These are phyloP conservation scores for Holacanthus passer DNA, from an alignment of 2,113 vertebrate genomes.

Conservation along the genomic window DNA sequence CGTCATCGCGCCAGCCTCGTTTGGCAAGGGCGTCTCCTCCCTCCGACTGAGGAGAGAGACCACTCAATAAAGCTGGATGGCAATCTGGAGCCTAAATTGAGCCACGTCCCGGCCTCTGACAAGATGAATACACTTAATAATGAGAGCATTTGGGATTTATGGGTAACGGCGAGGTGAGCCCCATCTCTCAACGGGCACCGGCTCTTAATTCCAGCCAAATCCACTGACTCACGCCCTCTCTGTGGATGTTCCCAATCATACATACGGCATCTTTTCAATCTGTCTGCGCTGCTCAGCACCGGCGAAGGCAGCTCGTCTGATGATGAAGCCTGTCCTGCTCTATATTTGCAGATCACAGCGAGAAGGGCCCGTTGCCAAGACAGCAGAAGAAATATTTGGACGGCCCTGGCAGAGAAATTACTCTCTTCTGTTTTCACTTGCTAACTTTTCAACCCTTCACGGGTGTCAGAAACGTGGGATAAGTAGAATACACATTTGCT, in stretches of 20 bases:
- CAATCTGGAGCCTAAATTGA: slow-evolving; percentile 67
- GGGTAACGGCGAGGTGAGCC: slow-evolving; percentile 31
- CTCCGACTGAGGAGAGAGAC: slow-evolving; percentile 39
- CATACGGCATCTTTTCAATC: slow-evolving; percentile 37
- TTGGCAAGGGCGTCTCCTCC: slow-evolving; percentile 69
- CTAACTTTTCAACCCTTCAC: slow-evolving; percentile 24
- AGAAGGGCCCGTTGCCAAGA: slow-evolving; percentile 40
- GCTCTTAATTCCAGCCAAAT: slow-evolving; percentile 51
- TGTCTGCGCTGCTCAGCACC: slow-evolving; percentile 16
- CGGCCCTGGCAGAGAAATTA: slow-evolving; percentile 31
- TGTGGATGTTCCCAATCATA: slow-evolving; percentile 28
- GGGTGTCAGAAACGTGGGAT: slow-evolving; percentile 18
- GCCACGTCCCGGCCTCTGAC: slow-evolving; percentile 53
- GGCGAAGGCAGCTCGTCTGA: slow-evolving; percentile 10
- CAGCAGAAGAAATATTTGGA: slow-evolving; percentile 42
- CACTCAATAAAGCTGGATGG: slow-evolving; percentile 67
- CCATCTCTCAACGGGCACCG: slow-evolving; percentile 28
- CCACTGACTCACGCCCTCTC: slow-evolving; percentile 35
- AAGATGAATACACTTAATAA: slow-evolving; percentile 75
- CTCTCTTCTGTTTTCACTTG: slow-evolving; percentile 3
- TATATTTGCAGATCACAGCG: slow-evolving; percentile 36
- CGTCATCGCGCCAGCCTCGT: slow-evolving; percentile 41
- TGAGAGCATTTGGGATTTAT: slow-evolving; percentile 70
- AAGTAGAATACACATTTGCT: slow-evolving; percentile 21
- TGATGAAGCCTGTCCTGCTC: slow-evolving; percentile 20